Base-by-base conservation (phyloP, 2,888 invertebrate species). In the Beris chalybata region DNA sequence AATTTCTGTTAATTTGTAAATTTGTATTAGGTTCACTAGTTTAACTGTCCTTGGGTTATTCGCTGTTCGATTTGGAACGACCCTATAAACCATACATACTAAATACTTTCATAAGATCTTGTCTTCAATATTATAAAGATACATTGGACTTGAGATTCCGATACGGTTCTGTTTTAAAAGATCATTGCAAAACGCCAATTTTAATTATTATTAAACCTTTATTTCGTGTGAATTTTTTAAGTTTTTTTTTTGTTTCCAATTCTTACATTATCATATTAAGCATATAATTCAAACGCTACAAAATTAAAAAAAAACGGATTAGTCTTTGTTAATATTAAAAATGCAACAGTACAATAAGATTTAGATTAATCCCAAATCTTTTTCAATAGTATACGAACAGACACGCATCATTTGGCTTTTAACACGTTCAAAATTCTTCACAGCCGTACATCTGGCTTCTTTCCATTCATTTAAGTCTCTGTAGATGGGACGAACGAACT, bases 401-500 rank as follows among this genome's bases (percentile, higher is more conserved):
- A 93, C 89, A 72, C 89, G 87, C 92, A 95, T 95, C 94, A 95
- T 93, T 75, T 86, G 83, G 55, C 85, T 80, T 74, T 87, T 86
- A 71, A 91, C 86, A 52, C 83, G 80, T 52, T 86, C 77, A 81
- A 90, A 95, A 74, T 89, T 91, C 32, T 87, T 84, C 55, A 94
- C 84, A 0, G 94, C 89, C 69, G 75, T 78, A 2, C 84, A 81
- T 69, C 90, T 84, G 0, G 87, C 85, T 29, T 85, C 86, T 69
- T 90, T 87, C 95, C 95, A 95, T 0, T 82, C 84, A 72, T 89
- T 91, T 67, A 95, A 82, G 76, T 93, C 93, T 69, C 92, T 87
- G 80, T 94, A 96, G 56, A 97, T 83, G 3, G 96, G 95, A 43
- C 93, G 85, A 2, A 92, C 89, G 81, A 88, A 97, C 79, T 97